Evolutionary conservation across 1,140 invertebrate species (phyloP), one percentile per base, ranked within the genome.

Genomic region (Himalopsyche phryganea): DNA sequence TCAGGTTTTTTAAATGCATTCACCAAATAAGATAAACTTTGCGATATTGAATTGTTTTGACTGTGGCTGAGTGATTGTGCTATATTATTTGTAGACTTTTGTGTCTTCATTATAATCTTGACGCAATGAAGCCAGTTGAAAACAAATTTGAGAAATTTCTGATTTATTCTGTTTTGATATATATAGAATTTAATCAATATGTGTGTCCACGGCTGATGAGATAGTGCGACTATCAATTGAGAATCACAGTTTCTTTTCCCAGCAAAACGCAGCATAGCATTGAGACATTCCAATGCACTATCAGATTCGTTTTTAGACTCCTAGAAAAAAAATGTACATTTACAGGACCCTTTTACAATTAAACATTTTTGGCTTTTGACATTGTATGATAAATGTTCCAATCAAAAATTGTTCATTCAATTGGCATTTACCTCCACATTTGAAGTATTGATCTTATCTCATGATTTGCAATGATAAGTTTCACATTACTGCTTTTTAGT

Each of bases 201-300:
- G 44, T 58, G 53, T 13, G 58, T 65, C 63, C 63, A 65, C 1
- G 58, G 58, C 38, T 65, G 58, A 23, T 48, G 33, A 5, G 54
- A 38, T 4, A 65, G 15, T n/a, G 19, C 13, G 23, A 49, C 44
- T 6, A 46, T 32, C 6, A 61, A 9, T 11, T 56, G 41, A 7
- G 40, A 53, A 14, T 57, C 35, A 13, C 51, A 49, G 9, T 44
- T 35, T 0, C 11, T 40, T 1, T 3, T 0, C 1, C 47, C 58
- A 11, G 54, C 28, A 32, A 41, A 61, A 32, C 52, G 4, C 19
- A 65, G 23, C 54, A 65, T 65, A 15, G 23, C n/a, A 28, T 55
- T 58, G n/a, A 65, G 38, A 49, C 63, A 65, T 38, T 54, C 18
- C 58, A 49, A 58, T 2, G 50, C 50, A 28, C 54, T 40, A 35